Percentiles rank a stretch among this genome's conserved stretches.
Conservation (phyloP, 2,113 vertebrate genomes). For the Pomatorhinus ruficollis region DNA sequence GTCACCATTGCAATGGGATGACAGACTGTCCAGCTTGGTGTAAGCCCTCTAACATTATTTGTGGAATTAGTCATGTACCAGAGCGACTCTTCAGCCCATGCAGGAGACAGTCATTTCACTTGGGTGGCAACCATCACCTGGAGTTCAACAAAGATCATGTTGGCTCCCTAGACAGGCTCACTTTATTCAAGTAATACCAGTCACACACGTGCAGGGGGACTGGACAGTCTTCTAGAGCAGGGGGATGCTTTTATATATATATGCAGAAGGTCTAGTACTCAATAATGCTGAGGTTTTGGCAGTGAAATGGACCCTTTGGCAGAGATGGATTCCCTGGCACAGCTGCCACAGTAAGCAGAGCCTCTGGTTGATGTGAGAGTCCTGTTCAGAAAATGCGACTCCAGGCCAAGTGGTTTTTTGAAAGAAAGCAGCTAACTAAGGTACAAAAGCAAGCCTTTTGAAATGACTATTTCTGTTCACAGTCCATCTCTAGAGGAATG, state of each 20-base stretch:
- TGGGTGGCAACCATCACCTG: fast-evolving
- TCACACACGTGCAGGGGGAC: background rate
- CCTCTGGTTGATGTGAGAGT: background rate
- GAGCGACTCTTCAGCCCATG: fast-evolving
- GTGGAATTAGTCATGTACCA: background rate
- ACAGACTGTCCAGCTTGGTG: background rate
- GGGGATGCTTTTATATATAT: background rate
- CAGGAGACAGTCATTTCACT: background rate
- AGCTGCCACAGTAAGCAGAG: background rate
- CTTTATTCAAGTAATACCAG: background rate
- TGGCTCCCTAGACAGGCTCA: background rate
- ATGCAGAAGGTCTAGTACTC: background rate
- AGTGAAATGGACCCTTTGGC: background rate
- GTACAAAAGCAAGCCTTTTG: background rate
- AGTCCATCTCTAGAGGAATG: background rate
- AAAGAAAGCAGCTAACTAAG: background rate
- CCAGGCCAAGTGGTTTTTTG: background rate
- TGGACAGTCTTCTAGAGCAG: background rate
- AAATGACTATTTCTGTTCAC: background rate
- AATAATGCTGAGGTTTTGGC: background rate
- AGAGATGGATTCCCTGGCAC: background rate
- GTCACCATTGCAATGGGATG: background rate
- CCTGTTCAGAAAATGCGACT: background rate
- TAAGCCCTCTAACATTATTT: background rate
- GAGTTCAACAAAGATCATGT: background rate